phyloP scores from a whole-genome alignment of 2,888 invertebrate species.

The Phortica magna region DNA sequence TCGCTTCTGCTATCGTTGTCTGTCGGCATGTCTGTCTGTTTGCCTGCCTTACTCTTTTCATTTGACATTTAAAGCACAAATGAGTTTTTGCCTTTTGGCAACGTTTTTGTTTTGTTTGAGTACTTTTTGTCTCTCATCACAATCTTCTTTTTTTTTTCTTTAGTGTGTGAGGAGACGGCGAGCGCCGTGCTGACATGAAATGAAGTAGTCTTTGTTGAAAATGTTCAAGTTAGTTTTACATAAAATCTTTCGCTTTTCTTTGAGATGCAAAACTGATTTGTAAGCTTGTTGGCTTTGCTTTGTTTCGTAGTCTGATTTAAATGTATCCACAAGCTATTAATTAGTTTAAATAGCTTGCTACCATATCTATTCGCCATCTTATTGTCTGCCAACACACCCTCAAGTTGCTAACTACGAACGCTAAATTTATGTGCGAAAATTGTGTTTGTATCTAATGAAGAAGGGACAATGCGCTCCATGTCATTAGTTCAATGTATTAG shows the following conservation, averaged over 20 bases:
- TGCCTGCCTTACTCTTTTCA: not conserved
- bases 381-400: not conserved
- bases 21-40: too few species aligned
- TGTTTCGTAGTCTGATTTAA: not conserved
- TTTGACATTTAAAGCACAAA: not conserved
- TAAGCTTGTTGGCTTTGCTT: too few species aligned
- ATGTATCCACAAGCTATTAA: conserved; percentile 16
- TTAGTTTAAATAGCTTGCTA: conserved; percentile 13
- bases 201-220: not conserved
- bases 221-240: not conserved
- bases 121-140: not conserved
- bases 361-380: too few species aligned
- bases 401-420: not conserved
- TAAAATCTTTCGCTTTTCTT: not conserved
- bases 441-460: not conserved
- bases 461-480: conserved; percentile 9
- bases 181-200: too few species aligned
- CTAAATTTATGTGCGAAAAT: conserved; percentile 29
- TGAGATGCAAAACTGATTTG: not conserved
- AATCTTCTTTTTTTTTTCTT: too few species aligned
- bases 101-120: too few species aligned
- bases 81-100: conserved; percentile 12
- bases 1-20: too few species aligned
- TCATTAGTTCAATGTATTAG: conserved; percentile 12
- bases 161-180: not conserved